Percentiles rank a stretch among this genome's conserved stretches.
Evolutionary conservation across 2,797 vertebrate species (phyloP).

Genomic region (Melanotaenia maccullochi): DNA sequence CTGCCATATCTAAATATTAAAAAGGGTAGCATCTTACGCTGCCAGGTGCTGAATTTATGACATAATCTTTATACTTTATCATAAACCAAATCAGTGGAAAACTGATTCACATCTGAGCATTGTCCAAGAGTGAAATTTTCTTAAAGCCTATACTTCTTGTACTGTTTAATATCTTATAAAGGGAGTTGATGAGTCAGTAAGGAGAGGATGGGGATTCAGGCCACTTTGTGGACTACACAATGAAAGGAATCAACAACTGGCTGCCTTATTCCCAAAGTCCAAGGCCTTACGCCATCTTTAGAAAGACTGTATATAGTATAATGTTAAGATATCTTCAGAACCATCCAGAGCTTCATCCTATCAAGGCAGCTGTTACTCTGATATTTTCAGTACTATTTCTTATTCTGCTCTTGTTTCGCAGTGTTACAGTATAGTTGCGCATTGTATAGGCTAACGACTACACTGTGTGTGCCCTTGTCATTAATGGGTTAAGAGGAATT

Average conservation of each 20-base stretch:
- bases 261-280: slow-evolving; percentile 85
- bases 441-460: slow-evolving; percentile 71
- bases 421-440: slow-evolving; percentile 68
- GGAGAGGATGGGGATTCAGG: slow-evolving; percentile 71
- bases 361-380: slow-evolving; percentile 82
- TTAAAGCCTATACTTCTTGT: slow-evolving; percentile 82
- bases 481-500: slow-evolving; percentile 66
- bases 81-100: slow-evolving; percentile 78
- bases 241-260: slow-evolving; percentile 80
- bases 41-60: slow-evolving; percentile 86
- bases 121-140: slow-evolving; percentile 72
- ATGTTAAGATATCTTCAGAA: slow-evolving; percentile 73
- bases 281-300: slow-evolving; percentile 81
- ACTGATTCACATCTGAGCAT: slow-evolving; percentile 77
- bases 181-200: slow-evolving; percentile 72
- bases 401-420: slow-evolving; percentile 67
- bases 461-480: slow-evolving; percentile 69
- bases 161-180: slow-evolving; percentile 83
- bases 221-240: slow-evolving; percentile 72
- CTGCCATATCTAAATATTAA: slow-evolving; percentile 82
- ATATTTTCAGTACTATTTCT: slow-evolving; percentile 75
- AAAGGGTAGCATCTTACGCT: slow-evolving; percentile 77
- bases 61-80: slow-evolving; percentile 82
- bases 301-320: slow-evolving; percentile 79
- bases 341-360: slow-evolving; percentile 80